These are phyloP conservation scores for Sebastolobus alascanus DNA, from an alignment of 2,797 vertebrate species.

Conservation along the genomic window DNA sequence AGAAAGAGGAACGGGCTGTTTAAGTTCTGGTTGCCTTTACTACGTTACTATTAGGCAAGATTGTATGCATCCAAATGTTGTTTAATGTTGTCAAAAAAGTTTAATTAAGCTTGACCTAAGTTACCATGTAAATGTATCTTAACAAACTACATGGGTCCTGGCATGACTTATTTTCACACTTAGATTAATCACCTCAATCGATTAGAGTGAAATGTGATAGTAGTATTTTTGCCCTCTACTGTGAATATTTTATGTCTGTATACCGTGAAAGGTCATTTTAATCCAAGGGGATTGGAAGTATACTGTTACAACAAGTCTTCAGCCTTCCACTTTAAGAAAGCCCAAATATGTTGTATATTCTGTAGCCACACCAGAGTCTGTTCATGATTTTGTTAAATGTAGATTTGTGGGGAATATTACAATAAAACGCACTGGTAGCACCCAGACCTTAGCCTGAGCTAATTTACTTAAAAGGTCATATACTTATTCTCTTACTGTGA, in stretches of 20 bases:
- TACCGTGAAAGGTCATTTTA: background rate
- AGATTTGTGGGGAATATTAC: background rate
- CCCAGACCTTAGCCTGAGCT: background rate
- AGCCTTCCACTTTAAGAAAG: background rate
- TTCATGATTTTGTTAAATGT: conserved; percentile 13
- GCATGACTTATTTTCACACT: background rate
- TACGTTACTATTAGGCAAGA: background rate
- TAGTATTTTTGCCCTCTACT: background rate
- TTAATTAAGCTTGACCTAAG: background rate
- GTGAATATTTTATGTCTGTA: background rate
- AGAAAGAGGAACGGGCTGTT: too few species aligned
- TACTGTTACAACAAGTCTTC: background rate
- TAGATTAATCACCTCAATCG: conserved; percentile 1
- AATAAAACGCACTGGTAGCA: background rate
- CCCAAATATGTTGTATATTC: background rate
- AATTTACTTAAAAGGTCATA: conserved; percentile 22
- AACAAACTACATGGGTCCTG: background rate
- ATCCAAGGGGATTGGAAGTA: background rate
- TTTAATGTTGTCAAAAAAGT: background rate
- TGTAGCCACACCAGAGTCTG: background rate
- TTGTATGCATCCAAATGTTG: background rate
- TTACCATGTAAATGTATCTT: background rate
- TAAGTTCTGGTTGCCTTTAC: background rate
- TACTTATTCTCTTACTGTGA: conserved; percentile 25
- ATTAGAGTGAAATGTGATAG: background rate